phyloP scores from a whole-genome alignment of 30 jellyfish, hydroid and myxozoan genomes.

The Phacellophora camtschatica region DNA sequence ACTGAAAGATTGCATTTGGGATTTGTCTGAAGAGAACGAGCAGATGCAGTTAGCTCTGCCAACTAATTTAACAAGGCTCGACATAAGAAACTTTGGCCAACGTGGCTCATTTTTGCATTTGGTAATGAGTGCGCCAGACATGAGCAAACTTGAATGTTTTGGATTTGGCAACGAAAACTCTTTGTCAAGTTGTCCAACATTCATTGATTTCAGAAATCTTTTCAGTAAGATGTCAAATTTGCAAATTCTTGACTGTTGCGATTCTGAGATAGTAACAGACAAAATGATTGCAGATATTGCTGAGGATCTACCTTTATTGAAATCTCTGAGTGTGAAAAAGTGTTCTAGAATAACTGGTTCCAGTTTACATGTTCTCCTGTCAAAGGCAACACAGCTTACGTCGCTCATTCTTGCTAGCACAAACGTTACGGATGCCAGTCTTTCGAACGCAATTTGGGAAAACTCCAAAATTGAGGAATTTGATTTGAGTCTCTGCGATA shows the following conservation, averaged over 20 bases:
- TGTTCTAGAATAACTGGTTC: conserved; percentile 38
- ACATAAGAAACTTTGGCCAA: conserved; percentile 40
- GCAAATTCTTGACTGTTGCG: conserved; percentile 39
- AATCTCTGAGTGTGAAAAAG: conserved; percentile 8
- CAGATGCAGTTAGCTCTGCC: conserved; percentile 17
- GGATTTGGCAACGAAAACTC: conserved; percentile 60
- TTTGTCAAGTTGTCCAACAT: conserved; percentile 17
- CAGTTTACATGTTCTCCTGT: background rate
- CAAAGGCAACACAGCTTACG: background rate
- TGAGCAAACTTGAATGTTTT: conserved; percentile 43
- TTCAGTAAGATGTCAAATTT: conserved; percentile 31
- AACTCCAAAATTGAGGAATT: conserved; percentile 22
- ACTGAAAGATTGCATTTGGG: conserved; percentile 13
- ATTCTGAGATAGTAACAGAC: conserved; percentile 29
- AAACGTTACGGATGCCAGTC: conserved; percentile 23
- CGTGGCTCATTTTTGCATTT: conserved; percentile 40
- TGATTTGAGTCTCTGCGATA: conserved; percentile 46
- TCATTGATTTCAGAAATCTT: conserved; percentile 18
- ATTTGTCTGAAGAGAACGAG: background rate
- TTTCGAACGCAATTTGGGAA: conserved; percentile 24
- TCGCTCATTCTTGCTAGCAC: conserved; percentile 47
- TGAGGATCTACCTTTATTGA: background rate
- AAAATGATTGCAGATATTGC: background rate
- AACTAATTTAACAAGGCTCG: conserved; percentile 23
- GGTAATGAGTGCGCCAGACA: conserved; percentile 27